Evolutionary conservation across 2,113 vertebrate genomes (phyloP), one percentile per base, ranked within the genome.

Genomic region (Hipposideros armiger): DNA sequence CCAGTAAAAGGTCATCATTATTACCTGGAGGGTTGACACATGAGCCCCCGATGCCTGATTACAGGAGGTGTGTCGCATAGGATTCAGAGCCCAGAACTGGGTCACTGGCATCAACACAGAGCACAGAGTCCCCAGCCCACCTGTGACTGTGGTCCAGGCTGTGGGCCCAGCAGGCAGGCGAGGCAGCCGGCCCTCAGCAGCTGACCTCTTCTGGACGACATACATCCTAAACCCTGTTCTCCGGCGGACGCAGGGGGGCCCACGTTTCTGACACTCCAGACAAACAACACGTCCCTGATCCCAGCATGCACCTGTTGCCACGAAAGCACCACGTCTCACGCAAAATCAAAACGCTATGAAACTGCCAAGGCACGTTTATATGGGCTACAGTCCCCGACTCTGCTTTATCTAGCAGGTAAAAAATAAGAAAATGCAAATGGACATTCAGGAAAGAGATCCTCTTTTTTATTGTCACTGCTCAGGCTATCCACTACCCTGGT

Each of bases 31-130:
- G 2, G 47, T 0, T 4, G 2, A 24, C 24, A 5, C 69, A 1
- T 0, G 17, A 85, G 50, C 50, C 62, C 86, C 42, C 74, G 5
- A 19, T 0, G 7, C 42, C 87, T 30, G 66, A 9, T 24, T 11
- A 11, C 15, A 13, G 0, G 0, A 45, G 22, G 4, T 2, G 0
- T 5, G 47, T 45, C 26, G 0, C 76, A 2, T 0, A 11, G 16
- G 5, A 30, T 5, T 26, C 70, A 3, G 26, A 28, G 32, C 70
- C 54, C 4, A 11, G 77, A 19, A 20, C 40, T 0, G 4, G 52
- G 0, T 50, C 10, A 0, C 1, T 0, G 47, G 52, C 56, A 50
- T 16, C 4, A 0, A 3, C 0, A 7, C 6, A 0, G 0, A n/a
- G n/a, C 0, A 0, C 0, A 0, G 50, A 10, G 11, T 2, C 24